Conservation (phyloP, 2,888 invertebrate genomes). For the Conus canariensis region DNA sequence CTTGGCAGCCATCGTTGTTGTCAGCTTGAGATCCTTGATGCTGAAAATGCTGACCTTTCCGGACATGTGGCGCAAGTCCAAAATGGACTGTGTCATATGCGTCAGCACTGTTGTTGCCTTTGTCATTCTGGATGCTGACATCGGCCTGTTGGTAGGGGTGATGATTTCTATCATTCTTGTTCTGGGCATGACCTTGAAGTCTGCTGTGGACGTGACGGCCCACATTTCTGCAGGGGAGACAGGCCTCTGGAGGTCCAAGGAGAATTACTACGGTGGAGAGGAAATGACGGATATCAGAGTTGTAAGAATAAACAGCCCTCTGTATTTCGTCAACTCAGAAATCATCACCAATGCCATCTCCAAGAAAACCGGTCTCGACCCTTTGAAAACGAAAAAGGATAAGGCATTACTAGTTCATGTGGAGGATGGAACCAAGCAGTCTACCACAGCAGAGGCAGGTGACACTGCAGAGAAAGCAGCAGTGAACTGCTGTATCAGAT, state of each 20-base stretch:
- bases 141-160: slow-evolving; percentile 88
- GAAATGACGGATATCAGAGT: slow-evolving; percentile 45
- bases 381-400: slow-evolving; percentile 46
- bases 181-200: slow-evolving; percentile 82
- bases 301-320: slow-evolving; percentile 76
- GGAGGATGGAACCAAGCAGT: neutral
- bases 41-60: slow-evolving; percentile 60
- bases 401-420: neutral
- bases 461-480: neutral
- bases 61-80: slow-evolving; percentile 46
- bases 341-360: slow-evolving; percentile 71
- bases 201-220: slow-evolving; percentile 41
- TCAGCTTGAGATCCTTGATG: slow-evolving; percentile 74
- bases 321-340: slow-evolving; percentile 79
- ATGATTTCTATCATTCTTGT: slow-evolving; percentile 87
- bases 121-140: slow-evolving; percentile 88
- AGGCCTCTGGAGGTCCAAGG: slow-evolving; percentile 42
- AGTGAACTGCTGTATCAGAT: neutral
- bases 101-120: slow-evolving; percentile 87
- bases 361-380: slow-evolving; percentile 61
- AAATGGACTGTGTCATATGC: slow-evolving; percentile 81
- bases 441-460: neutral
- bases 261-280: slow-evolving; percentile 46
- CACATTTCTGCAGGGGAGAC: slow-evolving; percentile 40
- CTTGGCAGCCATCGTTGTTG: slow-evolving; percentile 72